Conservation (phyloP, 2,113 vertebrate species). For the Todiramphus chloris region DNA sequence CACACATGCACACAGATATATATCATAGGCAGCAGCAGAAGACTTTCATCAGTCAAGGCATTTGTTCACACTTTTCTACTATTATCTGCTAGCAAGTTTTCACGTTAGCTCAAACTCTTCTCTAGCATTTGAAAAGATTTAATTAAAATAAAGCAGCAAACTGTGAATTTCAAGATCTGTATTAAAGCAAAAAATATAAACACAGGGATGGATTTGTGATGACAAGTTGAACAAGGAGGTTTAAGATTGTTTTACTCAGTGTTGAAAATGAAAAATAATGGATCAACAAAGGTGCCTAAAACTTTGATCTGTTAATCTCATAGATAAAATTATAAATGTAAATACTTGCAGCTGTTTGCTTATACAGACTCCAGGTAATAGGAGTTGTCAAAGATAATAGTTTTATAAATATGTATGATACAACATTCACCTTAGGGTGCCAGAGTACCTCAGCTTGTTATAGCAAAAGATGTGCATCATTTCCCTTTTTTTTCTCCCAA, state of each 20-base stretch:
- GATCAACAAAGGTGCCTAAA: neutral
- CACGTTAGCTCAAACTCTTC: neutral
- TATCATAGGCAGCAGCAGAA: neutral
- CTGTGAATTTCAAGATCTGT: neutral
- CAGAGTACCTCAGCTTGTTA: neutral
- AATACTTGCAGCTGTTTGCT: neutral
- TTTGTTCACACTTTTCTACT: conserved; percentile 13
- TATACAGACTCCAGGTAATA: neutral
- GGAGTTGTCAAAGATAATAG: neutral
- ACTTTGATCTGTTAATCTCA: neutral
- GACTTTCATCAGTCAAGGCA: neutral
- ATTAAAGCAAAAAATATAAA: neutral
- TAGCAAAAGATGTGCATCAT: neutral
- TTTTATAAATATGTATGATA: neutral
- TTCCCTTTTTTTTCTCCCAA: neutral
- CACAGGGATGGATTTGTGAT: neutral
- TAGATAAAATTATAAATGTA: neutral
- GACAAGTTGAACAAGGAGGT: neutral
- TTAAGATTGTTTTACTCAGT: neutral
- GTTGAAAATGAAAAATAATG: neutral
- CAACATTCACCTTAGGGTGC: neutral
- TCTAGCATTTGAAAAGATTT: neutral
- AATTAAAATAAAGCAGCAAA: conserved; percentile 14
- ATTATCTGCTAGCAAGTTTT: conserved; percentile 16
- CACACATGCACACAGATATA: neutral